Conservation (phyloP, 2,113 vertebrate genomes). For the Microtus oregoni region DNA sequence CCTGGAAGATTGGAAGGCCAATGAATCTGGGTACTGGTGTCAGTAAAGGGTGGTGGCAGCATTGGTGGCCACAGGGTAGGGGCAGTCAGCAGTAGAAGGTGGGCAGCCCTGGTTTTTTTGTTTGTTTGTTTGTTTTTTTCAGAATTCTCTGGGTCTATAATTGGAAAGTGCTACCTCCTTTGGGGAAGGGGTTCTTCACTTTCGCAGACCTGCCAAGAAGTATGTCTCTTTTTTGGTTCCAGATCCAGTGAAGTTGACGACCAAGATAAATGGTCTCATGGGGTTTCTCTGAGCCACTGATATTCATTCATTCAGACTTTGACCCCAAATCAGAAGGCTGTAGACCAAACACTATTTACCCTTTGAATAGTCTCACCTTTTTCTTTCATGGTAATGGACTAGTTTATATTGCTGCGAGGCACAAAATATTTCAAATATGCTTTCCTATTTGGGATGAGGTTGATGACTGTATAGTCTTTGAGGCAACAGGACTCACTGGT, state of each 20-base stretch:
- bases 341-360: neutral
- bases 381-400: neutral
- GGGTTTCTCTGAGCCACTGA: neutral
- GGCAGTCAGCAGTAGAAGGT: accelerated
- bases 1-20: too few species aligned
- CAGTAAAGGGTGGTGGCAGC: neutral
- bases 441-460: neutral
- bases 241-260: neutral
- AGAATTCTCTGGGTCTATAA: neutral
- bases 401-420: neutral
- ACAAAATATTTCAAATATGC: neutral
- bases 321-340: neutral
- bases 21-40: neutral
- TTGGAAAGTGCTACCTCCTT: neutral
- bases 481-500: neutral
- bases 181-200: accelerated
- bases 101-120: neutral
- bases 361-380: neutral
- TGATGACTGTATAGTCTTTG: neutral
- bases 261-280: neutral
- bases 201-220: neutral
- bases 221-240: neutral
- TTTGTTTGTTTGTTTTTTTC: too few species aligned
- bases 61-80: too few species aligned
- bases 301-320: neutral